Conservation (phyloP, 1,140 invertebrate genomes). For the Anthonomus grandis region DNA sequence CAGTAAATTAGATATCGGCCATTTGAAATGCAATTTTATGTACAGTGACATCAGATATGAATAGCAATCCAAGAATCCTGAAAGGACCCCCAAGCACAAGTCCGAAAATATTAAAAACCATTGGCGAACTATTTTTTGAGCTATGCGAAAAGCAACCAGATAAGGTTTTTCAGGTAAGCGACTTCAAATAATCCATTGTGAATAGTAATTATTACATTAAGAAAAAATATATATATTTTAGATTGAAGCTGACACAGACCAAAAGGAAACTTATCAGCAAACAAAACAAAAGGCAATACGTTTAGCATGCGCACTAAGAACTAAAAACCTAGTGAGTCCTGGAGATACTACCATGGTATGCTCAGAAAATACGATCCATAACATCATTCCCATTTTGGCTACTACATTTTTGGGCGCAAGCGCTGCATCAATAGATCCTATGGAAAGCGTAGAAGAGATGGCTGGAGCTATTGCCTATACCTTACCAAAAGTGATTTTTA, state of each 20-base stretch:
- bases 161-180: conserved; percentile 30
- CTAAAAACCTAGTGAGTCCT: conserved; percentile 34
- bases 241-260: conserved; percentile 49
- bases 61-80: no score
- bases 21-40: no score
- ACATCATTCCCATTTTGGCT: conserved; percentile 44
- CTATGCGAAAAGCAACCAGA: conserved; percentile 19
- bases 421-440: conserved; percentile 32
- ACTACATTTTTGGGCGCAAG: conserved; percentile 38
- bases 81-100: conserved; percentile 1
- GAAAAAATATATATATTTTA: conserved; percentile 15
- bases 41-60: no score
- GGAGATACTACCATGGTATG: conserved; percentile 46
- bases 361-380: conserved; percentile 45
- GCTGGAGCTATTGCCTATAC: conserved; percentile 8
- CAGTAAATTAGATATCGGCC: no score
- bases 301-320: conserved; percentile 41
- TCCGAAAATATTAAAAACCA: conserved; percentile 18
- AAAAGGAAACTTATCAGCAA: conserved; percentile 43
- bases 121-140: conserved; percentile 32
- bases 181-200: conserved; percentile 6
- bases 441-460: conserved; percentile 25
- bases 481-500: conserved; percentile 14
- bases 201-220: neutral
- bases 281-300: conserved; percentile 38